Evolutionary conservation across 2,888 invertebrate species (phyloP), one percentile per base, ranked within the genome.

Genomic region (Pardosa pseudoannulata): DNA sequence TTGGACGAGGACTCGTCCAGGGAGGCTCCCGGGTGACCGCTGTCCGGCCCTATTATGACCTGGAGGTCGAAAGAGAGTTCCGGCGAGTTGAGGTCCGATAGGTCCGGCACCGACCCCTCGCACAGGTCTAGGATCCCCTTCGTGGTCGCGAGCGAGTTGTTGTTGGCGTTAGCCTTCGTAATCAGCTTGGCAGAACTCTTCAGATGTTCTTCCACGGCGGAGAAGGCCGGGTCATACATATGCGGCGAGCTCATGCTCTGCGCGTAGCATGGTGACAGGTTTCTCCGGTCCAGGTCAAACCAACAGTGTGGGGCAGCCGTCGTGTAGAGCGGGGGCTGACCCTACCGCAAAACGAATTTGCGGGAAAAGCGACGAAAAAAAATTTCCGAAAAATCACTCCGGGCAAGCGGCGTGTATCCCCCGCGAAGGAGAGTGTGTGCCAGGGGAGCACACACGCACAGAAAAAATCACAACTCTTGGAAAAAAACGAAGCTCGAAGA

Each of bases 51-150:
- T 91, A 98, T 97, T 90, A 98, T 94, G 92, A 96, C 96, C 91
- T 97, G 97, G 89, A 98, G 93, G 91, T 98, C 97, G 91, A 98
- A 93, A 89, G 96, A 96, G 91, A 97, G 96, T 92, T 98, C 98
- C 89, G 97, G 96, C 83, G 96, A 96, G 92, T 96, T 97, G 90
- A 98, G 94, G 91, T 97, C 97, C 91, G 96, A 95, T 88, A 97
- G 93, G 91, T 97, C 96, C 80, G 91, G 90, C 64, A 93, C 93
- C 86, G 93, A 93, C 76, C 90, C 90, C 29, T 90, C 90, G 19
- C 79, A 72, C 62, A 88, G 29, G 27, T 79, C 79, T 32, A 86
- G 36, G 23, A 71, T 39, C 9, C 50, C 65, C 67, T 79, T 65
- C 19, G 65, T 50, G 5, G 27, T 73, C 46, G 41, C 32, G 88